Evolutionary conservation across 2,113 vertebrate species (phyloP).

Genomic region (Eurystomus gularis): DNA sequence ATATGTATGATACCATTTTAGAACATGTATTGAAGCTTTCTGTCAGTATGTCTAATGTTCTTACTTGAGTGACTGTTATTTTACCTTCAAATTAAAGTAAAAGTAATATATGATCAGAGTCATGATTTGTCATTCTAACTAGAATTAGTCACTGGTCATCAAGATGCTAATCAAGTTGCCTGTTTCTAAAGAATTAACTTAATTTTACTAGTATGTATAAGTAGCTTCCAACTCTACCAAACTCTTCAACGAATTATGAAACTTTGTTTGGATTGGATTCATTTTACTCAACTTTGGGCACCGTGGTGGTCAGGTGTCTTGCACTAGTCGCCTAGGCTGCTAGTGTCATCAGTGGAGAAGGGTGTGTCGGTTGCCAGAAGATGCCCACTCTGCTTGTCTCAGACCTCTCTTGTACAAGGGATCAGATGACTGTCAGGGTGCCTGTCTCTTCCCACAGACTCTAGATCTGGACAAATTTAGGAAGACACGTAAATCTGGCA

Average conservation of each 20-base stretch:
- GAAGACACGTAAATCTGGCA: background rate
- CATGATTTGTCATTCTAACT: slow-evolving; percentile 29
- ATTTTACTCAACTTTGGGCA: background rate
- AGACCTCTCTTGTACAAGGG: rapidly evolving
- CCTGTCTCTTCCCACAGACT: background rate
- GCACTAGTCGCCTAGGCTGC: background rate
- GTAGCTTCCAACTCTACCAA: background rate
- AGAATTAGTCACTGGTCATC: slow-evolving; percentile 46
- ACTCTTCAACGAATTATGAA: background rate
- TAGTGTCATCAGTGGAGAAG: background rate
- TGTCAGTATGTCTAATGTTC: background rate
- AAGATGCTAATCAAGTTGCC: background rate
- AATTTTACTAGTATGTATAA: background rate
- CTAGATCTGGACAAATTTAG: background rate
- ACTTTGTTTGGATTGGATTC: background rate
- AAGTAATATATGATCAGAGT: background rate
- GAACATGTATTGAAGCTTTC: background rate
- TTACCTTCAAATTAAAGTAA: slow-evolving; percentile 12
- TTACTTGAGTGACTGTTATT: background rate
- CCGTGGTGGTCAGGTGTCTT: background rate
- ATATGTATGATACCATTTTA: background rate
- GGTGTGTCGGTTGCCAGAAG: background rate
- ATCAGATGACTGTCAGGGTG: background rate
- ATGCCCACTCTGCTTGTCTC: background rate
- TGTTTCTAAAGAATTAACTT: background rate